Evolutionary conservation across 2,113 vertebrate species (phyloP).

Genomic region (Lampris megalopsis): DNA sequence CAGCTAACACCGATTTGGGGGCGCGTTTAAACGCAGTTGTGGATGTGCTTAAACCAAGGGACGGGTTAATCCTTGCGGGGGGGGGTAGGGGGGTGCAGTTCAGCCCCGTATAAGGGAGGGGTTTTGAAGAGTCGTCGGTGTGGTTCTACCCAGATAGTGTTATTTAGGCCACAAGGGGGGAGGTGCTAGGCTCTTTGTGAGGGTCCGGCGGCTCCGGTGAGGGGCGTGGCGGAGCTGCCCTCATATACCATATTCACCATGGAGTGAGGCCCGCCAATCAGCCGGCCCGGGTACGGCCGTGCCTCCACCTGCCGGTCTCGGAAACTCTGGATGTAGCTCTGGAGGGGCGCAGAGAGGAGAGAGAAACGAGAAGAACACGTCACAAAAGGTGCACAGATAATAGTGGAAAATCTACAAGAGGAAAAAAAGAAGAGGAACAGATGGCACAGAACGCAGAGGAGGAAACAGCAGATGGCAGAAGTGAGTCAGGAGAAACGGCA

Average conservation of each 20-base stretch:
- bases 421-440: not conserved
- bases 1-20: slow-evolving; percentile 1
- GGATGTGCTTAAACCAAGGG: slow-evolving; percentile 32
- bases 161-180: slow-evolving; percentile 26
- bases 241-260: slow-evolving; percentile 92
- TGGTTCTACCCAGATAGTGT: slow-evolving; percentile 15
- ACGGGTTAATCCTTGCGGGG: no score
- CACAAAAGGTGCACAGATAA: no score
- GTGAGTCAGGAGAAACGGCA: no score
- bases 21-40: slow-evolving; percentile 47
- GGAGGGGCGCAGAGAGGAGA: slow-evolving; percentile 19
- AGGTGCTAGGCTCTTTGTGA: slow-evolving; percentile 83
- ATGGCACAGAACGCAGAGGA: no score
- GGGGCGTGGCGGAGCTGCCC: slow-evolving; percentile 88
- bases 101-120: slow-evolving; percentile 6
- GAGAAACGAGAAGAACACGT: not conserved
- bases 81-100: slow-evolving; percentile 4
- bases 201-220: slow-evolving; percentile 88
- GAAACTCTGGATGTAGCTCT: slow-evolving; percentile 99
- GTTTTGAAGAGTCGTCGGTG: slow-evolving; percentile 11
- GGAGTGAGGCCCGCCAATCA: slow-evolving; percentile 84
- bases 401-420: no score
- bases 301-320: slow-evolving; percentile 90
- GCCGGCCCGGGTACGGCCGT: slow-evolving; percentile 84
- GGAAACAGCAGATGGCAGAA: no score